Conservation (phyloP, 1,140 invertebrate genomes). For the Papilio aristodemus region DNA sequence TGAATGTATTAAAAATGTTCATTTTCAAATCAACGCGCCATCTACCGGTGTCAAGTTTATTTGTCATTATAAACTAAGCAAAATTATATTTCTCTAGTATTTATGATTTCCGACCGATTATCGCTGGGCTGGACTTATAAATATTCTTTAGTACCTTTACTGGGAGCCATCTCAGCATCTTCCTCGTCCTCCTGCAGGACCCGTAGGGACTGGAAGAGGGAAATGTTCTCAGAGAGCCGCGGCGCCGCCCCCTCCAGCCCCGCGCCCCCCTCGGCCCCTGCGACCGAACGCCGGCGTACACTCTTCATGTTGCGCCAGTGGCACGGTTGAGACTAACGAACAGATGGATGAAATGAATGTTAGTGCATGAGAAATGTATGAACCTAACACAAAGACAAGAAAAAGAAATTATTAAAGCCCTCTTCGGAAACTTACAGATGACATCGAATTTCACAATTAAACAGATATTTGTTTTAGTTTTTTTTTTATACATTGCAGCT, state of each 20-base stretch:
- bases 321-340: constrained; percentile 91
- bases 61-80: too few species aligned
- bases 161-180: constrained; percentile 80
- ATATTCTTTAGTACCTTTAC: constrained; percentile 40
- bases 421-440: too few species aligned
- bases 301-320: constrained; percentile 94
- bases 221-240: constrained; percentile 91
- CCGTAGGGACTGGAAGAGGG: constrained; percentile 92
- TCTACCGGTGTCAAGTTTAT: too few species aligned
- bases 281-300: constrained; percentile 83
- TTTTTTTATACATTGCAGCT: too few species aligned
- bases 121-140: too few species aligned
- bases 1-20: too few species aligned
- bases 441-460: too few species aligned
- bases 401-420: background rate
- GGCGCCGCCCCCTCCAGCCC: constrained; percentile 58
- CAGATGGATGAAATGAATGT: constrained; percentile 25
- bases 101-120: too few species aligned
- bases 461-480: too few species aligned
- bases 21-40: too few species aligned
- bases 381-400: background rate
- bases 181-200: constrained; percentile 93
- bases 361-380: background rate
- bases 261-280: constrained; percentile 43
- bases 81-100: too few species aligned